Evolutionary conservation across 2,888 invertebrate genomes (phyloP).

Genomic region (Synanthedon vespiformis): DNA sequence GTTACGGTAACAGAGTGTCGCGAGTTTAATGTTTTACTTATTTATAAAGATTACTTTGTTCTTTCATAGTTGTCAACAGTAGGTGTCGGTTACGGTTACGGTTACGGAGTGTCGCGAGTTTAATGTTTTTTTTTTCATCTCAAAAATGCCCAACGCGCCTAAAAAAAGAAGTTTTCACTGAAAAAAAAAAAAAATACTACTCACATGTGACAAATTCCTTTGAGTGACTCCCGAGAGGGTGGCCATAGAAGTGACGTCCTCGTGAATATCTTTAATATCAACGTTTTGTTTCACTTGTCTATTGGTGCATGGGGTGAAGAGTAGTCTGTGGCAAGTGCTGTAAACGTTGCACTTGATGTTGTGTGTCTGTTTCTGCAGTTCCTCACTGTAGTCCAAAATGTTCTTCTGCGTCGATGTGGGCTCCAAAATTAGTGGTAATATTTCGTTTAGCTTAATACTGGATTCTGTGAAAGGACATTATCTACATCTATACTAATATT

Average conservation of each 20-base stretch:
- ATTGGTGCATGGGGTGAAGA: constrained; percentile 17
- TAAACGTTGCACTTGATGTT: constrained; percentile 37
- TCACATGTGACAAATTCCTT: constrained; percentile 33
- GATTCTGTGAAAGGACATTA: too few species aligned
- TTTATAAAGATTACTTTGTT: too few species aligned
- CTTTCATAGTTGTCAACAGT: too few species aligned
- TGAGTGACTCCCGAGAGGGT: constrained; percentile 9
- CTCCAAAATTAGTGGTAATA: constrained; percentile 36
- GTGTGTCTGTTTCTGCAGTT: constrained; percentile 31
- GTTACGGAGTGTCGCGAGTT: too few species aligned
- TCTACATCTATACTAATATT: too few species aligned
- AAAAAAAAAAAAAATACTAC: constrained; percentile 8
- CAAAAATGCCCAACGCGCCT: too few species aligned
- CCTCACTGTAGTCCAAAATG: constrained; percentile 44
- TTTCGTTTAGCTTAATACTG: constrained; percentile 3
- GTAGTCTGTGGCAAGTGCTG: constrained; percentile 39
- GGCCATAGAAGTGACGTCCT: constrained; percentile 33
- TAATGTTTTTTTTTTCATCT: too few species aligned
- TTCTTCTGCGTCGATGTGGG: constrained; percentile 25
- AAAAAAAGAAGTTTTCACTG: too few species aligned
- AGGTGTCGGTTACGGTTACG: too few species aligned
- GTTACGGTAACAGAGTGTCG: too few species aligned
- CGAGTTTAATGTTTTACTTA: too few species aligned
- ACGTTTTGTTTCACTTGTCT: constrained; percentile 12
- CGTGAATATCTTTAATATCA: constrained; percentile 23